These are phyloP conservation scores for Apaloderma vittatum DNA, from an alignment of 2,113 vertebrate species.

Conservation along the genomic window DNA sequence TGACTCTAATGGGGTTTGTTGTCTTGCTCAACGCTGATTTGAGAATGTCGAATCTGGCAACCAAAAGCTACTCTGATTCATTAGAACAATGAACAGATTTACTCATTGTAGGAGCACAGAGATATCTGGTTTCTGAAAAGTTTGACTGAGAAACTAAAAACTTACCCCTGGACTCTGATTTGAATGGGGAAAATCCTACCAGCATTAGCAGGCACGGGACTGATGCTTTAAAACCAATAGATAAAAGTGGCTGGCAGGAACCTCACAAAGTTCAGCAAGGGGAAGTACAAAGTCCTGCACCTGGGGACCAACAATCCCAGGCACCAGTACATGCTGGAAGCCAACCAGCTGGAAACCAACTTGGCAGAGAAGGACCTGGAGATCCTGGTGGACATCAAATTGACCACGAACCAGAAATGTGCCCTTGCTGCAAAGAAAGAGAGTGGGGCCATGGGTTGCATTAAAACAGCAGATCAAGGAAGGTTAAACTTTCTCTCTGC, in stretches of 20 bases:
- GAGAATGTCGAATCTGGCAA: not conserved
- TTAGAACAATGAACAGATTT: not conserved
- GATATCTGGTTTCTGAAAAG: not conserved
- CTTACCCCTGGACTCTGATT: not conserved
- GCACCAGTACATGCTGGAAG: not conserved
- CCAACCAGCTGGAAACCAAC: not conserved
- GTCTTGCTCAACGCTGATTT: not conserved
- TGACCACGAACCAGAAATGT: not conserved
- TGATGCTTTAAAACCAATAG: not conserved
- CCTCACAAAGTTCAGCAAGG: not conserved
- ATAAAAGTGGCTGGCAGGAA: not conserved
- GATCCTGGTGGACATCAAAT: not conserved
- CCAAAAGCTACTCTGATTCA: not conserved
- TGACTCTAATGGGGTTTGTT: not conserved
- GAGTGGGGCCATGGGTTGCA: not conserved
- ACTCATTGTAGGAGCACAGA: not conserved
- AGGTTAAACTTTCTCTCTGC: not conserved
- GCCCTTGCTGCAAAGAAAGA: not conserved
- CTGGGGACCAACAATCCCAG: not conserved
- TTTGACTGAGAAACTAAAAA: not conserved
- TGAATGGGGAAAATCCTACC: not conserved
- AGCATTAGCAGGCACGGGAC: not conserved
- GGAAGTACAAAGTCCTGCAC: not conserved
- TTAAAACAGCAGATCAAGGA: not conserved
- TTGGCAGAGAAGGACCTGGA: not conserved